These are phyloP conservation scores for Carcharodon carcharias DNA, from an alignment of 2,797 vertebrate species.

Conservation along the genomic window DNA sequence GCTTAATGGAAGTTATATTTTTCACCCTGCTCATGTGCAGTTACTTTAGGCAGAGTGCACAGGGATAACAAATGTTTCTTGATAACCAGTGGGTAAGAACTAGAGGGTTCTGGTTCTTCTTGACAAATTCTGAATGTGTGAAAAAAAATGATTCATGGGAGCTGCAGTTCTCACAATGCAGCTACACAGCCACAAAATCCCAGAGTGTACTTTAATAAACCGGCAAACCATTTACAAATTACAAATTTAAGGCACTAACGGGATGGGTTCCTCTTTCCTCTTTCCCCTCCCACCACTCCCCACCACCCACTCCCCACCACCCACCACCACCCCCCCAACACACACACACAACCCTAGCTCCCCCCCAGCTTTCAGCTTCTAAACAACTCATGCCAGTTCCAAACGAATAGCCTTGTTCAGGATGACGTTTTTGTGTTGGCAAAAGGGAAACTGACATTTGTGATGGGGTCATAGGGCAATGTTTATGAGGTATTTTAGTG, in stretches of 20 bases:
- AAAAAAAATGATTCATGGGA: not conserved
- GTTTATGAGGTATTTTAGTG: not conserved
- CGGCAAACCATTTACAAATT: not conserved
- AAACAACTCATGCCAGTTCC: not conserved
- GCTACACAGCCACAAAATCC: not conserved
- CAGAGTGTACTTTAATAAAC: not conserved
- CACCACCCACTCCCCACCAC: no score
- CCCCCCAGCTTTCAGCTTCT: not conserved
- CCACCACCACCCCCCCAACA: no score
- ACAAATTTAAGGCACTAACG: not conserved
- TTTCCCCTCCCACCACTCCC: no score
- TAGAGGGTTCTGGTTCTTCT: not conserved
- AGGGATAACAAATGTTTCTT: not conserved
- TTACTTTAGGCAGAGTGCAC: not conserved
- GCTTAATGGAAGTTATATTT: not conserved
- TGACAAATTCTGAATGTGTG: not conserved
- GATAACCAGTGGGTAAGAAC: not conserved
- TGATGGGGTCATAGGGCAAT: not conserved
- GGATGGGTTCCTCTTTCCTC: not conserved
- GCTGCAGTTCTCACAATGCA: not conserved
- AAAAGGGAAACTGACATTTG: not conserved
- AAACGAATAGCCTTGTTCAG: not conserved
- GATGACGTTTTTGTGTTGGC: not conserved
- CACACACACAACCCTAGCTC: no score
- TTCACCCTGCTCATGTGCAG: not conserved